phyloP scores from a whole-genome alignment of 2,888 invertebrate species.

The Horisme vitalbata region DNA sequence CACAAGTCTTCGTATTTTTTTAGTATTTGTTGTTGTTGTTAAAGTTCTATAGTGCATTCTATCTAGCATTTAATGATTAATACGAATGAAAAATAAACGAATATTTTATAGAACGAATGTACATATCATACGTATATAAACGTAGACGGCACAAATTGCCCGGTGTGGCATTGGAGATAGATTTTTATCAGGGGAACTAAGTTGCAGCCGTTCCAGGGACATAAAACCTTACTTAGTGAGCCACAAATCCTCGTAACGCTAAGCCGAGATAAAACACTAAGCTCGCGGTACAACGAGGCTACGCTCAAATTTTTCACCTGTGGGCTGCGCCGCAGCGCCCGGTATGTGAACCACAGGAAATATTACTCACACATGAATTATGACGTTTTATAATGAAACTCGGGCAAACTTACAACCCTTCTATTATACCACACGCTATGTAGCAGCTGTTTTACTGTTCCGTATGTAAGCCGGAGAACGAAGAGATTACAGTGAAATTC shows the following conservation, averaged over 20 bases:
- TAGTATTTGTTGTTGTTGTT: conserved; percentile 19
- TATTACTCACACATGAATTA: conserved; percentile 77
- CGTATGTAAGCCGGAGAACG: conserved; percentile 27
- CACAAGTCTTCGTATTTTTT: conserved; percentile 35
- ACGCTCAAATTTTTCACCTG: conserved; percentile 79
- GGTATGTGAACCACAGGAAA: conserved; percentile 63
- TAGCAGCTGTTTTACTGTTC: conserved; percentile 14
- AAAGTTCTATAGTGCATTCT: too few relatives aligned
- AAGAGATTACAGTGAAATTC: conserved; percentile 13
- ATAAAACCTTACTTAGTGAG: conserved; percentile 82
- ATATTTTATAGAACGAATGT: too few relatives aligned
- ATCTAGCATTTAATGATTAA: too few relatives aligned
- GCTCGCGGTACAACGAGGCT: conserved; percentile 71
- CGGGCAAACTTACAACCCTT: conserved; percentile 54
- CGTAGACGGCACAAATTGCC: conserved; percentile 41
- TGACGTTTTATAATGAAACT: conserved; percentile 72
- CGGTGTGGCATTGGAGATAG: conserved; percentile 52
- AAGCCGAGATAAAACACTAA: conserved; percentile 82
- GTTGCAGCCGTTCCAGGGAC: conserved; percentile 72
- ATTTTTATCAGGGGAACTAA: conserved; percentile 73
- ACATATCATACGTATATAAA: too few relatives aligned
- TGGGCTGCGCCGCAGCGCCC: conserved; percentile 44
- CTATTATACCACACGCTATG: conserved; percentile 35
- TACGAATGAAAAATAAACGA: too few relatives aligned
- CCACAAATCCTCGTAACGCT: conserved; percentile 82